Base-by-base conservation (phyloP, 2,113 vertebrate species). In the Malaclemys terrapin region DNA sequence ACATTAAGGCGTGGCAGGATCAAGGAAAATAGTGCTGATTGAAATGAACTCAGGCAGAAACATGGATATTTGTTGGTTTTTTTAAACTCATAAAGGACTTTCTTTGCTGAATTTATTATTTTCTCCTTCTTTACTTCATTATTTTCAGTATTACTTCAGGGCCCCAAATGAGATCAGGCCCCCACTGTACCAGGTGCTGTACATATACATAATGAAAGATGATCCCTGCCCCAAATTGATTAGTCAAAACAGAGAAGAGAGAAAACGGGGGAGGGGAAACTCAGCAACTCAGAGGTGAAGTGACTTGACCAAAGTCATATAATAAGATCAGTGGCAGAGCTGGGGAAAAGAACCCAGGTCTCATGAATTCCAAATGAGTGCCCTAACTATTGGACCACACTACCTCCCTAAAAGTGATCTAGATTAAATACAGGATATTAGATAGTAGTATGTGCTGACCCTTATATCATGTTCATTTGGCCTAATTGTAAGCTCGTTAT, bases 401-500 rank as follows among this genome's bases (percentile, higher is more conserved):
- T 0, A 14, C 88, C 81, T 76, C n/a, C 80, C 86, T 35, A 62
- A 72, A 25, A 54, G 35, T n/a, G 35, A 53, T 53, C 35, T 53
- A 24, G 0, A 54, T 54, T n/a, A 59, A 89, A 76, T 0, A 0
- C 11, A 0, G n/a, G 35, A 78, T 62, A 87, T 56, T 0, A 2
- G 75, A 45, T 89, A 94, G 72, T 42, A 69, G 52, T 4, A 17
- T 52, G 1, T 25, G 83, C 75, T 57, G 90, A 78, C 45, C 82
- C 85, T 89, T 57, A 50, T 29, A 24, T 87, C 94, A 85, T 93
- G 90, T 94, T 93, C 83, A 72, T 65, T 81, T 57, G 72, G 91
- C 85, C 87, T 93, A 54, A 42, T 79, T 96, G 82, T 93, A 93
- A 91, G 93, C 93, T 90, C 82, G 94, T 88, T 94, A 80, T 91